Evolutionary conservation across 2,113 vertebrate species (phyloP).

Genomic region (Ictidomys tridecemlineatus): DNA sequence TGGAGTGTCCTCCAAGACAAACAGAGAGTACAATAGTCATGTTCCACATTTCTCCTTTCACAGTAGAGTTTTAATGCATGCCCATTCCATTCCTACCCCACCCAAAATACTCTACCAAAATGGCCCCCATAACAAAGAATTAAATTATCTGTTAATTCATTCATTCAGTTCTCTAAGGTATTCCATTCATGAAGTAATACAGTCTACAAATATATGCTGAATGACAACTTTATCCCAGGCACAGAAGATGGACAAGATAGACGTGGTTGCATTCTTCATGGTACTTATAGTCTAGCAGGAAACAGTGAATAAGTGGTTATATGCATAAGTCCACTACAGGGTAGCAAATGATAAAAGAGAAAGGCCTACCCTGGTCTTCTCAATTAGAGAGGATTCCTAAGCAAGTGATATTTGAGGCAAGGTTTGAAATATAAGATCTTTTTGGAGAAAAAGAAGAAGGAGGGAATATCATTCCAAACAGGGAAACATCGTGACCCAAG

Average conservation of each 20-base stretch:
- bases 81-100: too few relatives aligned
- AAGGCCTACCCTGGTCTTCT: not conserved
- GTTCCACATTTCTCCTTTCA: not conserved
- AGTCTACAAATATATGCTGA: not conserved
- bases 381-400: not conserved
- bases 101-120: not conserved
- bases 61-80: not conserved
- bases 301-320: not conserved
- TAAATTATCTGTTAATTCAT: not conserved
- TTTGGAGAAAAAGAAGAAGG: not conserved
- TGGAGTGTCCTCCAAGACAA: not conserved
- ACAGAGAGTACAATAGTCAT: not conserved
- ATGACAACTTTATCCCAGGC: not conserved
- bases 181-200: not conserved
- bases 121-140: not conserved
- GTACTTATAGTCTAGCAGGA: not conserved
- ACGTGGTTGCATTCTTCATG: not conserved
- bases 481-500: not conserved
- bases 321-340: not conserved
- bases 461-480: not conserved
- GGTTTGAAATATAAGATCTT: conserved; percentile 18
- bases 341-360: not conserved
- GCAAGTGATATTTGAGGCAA: not conserved
- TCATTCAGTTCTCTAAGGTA: not conserved
- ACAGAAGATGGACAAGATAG: not conserved